Conservation (phyloP, 2,888 invertebrate genomes). For the Stictocephala bisonia region DNA sequence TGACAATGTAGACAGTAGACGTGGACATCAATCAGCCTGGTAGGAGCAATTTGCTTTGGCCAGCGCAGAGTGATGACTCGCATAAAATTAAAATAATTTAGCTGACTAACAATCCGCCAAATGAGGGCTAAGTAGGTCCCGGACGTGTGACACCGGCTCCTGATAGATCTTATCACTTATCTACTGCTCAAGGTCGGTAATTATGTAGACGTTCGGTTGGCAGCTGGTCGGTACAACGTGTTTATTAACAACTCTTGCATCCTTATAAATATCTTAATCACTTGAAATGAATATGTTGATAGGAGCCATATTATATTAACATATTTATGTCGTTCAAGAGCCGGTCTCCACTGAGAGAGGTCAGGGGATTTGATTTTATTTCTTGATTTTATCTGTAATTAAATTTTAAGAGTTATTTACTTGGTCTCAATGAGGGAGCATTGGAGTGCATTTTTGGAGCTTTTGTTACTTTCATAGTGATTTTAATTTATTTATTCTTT, state of each 20-base stretch:
- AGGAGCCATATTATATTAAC: not conserved
- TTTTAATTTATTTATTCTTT: too few relatives aligned
- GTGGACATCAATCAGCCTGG: constrained; percentile 15
- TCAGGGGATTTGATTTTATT: too few relatives aligned
- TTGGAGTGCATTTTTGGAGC: too few relatives aligned
- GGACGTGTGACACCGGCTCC: constrained; percentile 1
- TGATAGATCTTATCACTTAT: constrained; percentile 29
- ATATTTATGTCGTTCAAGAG: constrained; percentile 3
- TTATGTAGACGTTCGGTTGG: constrained; percentile 8
- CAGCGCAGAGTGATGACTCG: constrained; percentile 22
- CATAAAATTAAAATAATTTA: constrained; percentile 41
- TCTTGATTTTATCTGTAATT: too few relatives aligned
- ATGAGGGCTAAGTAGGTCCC: constrained; percentile 22
- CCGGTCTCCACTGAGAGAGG: too few relatives aligned
- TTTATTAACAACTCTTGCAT: constrained; percentile 22
- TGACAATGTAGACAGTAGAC: not conserved
- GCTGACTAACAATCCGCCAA: not conserved
- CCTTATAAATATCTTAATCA: constrained; percentile 22
- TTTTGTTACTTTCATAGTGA: too few relatives aligned
- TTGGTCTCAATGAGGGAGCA: too few relatives aligned
- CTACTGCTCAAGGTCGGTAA: constrained; percentile 9
- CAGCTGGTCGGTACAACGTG: not conserved
- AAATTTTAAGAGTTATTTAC: too few relatives aligned
- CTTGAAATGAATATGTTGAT: constrained; percentile 6
- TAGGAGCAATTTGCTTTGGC: constrained; percentile 30